A percentile compares a stretch with the other conserved stretches of the same genome.
phyloP scores from a whole-genome alignment of 2,113 vertebrate genomes.

The Onychorhynchus coronatus region DNA sequence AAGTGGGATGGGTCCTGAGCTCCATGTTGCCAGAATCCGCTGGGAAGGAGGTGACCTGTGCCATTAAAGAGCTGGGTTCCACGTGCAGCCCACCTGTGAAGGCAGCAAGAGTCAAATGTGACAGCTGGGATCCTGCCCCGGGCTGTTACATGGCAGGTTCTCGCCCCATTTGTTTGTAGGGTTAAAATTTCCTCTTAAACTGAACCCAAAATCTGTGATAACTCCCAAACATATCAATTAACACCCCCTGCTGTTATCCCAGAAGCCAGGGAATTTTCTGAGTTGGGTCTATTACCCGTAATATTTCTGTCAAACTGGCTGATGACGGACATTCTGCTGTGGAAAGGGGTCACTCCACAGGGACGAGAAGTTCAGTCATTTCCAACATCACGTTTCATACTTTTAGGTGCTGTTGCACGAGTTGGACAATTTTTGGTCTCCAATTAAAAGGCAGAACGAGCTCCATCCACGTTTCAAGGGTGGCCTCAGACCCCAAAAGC shows the following conservation, averaged over 20 bases:
- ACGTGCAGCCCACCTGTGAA: background rate
- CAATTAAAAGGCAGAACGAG: background rate
- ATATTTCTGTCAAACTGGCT: background rate
- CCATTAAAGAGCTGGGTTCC: background rate
- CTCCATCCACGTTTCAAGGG: background rate
- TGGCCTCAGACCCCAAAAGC: background rate
- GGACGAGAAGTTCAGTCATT: background rate
- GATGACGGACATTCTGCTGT: background rate
- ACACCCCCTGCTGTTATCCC: background rate
- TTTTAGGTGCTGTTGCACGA: background rate
- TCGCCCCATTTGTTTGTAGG: background rate
- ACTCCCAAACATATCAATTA: background rate
- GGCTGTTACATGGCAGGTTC: fast-evolving
- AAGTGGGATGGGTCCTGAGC: background rate
- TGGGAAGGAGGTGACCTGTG: background rate
- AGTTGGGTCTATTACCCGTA: background rate
- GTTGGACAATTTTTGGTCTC: background rate
- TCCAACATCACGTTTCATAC: background rate
- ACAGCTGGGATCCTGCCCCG: background rate
- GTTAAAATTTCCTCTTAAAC: background rate
- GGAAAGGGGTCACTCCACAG: background rate
- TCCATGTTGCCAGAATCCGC: background rate
- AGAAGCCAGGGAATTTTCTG: background rate
- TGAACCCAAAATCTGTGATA: background rate
- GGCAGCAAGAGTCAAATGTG: background rate